A percentile compares a stretch with the other conserved stretches of the same genome.
Evolutionary conservation across 2,797 vertebrate species (phyloP).

Genomic region (Enteromius unitaeniatus): DNA sequence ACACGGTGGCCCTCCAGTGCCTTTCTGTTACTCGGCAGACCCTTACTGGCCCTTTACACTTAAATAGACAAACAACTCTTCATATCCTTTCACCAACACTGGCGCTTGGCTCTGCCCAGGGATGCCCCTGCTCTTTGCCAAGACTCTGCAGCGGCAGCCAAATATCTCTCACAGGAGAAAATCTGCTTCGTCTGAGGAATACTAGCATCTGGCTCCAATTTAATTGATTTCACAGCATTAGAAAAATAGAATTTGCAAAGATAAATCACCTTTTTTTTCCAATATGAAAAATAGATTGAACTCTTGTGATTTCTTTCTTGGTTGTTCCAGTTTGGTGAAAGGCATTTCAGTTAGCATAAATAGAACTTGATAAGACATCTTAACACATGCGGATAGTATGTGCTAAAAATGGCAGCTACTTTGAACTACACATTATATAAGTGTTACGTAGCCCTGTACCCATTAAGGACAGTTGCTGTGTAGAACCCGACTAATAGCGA

Average conservation of each 20-base stretch:
- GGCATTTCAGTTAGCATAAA: constrained; percentile 76
- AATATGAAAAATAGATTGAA: constrained; percentile 74
- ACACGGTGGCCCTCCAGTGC: constrained; percentile 72
- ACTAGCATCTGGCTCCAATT: constrained; percentile 55
- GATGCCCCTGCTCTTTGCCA: constrained; percentile 74
- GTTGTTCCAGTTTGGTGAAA: constrained; percentile 91
- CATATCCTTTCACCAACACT: constrained; percentile 90
- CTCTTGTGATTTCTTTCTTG: constrained; percentile 65
- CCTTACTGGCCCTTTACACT: constrained; percentile 71
- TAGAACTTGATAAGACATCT: constrained; percentile 68
- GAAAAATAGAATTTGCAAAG: constrained; percentile 80
- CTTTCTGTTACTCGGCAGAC: constrained; percentile 63
- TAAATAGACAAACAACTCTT: constrained; percentile 73
- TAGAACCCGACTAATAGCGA: constrained; percentile 45
- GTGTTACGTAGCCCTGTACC: constrained; percentile 68
- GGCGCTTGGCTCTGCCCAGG: constrained; percentile 62
- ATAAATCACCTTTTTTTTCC: constrained; percentile 81
- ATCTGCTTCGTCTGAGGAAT: constrained; percentile 30
- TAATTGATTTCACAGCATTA: constrained; percentile 83
- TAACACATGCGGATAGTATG: constrained; percentile 75
- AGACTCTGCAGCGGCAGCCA: constrained; percentile 82
- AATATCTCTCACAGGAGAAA: constrained; percentile 53
- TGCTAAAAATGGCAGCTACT: constrained; percentile 63
- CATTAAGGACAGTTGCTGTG: constrained; percentile 72
- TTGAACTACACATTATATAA: constrained; percentile 69